Base-by-base conservation (phyloP, 2,888 invertebrate species). In the Erebia ligea region DNA sequence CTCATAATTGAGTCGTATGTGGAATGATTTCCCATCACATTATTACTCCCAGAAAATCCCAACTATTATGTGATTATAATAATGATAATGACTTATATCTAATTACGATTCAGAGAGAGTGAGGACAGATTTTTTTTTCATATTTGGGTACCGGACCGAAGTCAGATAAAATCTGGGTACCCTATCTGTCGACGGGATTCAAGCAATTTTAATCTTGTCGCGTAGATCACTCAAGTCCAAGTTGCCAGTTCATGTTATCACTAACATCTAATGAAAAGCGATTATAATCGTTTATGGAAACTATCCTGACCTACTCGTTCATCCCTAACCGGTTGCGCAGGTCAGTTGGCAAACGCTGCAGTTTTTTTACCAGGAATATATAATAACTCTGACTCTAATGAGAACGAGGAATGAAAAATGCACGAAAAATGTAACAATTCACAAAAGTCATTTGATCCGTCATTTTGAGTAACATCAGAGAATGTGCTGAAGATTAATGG, bases 221-320 rank as follows among this genome's bases (percentile, higher is more conserved):
- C 19, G 54, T 21, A 57, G 25, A 15, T 57, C 56, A 57, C 21
- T 4, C 11, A 17, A 52, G 0, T 5, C 17, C 8, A 9, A 3
- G 3, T 0, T 19, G 17, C 11, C 19, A 19, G 19, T 56, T 56
- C 54, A 5, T 1, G 56, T 57, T 25, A 25, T 25, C 56, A 57
- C 56, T n/a, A 54, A 21, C 19, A 54, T 21, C 17, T 17, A 21
- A 25, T 56, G 6, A 15, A 59, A n/a, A 42, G n/a, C 15, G 40
- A 17, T 40, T 42, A 59, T 59, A 58, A 34, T 45, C 45, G 11
- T 42, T 11, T 42, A 45, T 40, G 17, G n/a, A 34, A 40, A 59
- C 42, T 42, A 59, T 42, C 10, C 34, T 59, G 34, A 40, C 59
- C 59, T 42, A 42, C 40, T 59, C 10, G 59, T 59, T 59, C 11